Percentiles rank a stretch among this genome's conserved stretches.
These are phyloP conservation scores for Hyalella azteca DNA, from an alignment of 2,888 invertebrate genomes.

Conservation along the genomic window DNA sequence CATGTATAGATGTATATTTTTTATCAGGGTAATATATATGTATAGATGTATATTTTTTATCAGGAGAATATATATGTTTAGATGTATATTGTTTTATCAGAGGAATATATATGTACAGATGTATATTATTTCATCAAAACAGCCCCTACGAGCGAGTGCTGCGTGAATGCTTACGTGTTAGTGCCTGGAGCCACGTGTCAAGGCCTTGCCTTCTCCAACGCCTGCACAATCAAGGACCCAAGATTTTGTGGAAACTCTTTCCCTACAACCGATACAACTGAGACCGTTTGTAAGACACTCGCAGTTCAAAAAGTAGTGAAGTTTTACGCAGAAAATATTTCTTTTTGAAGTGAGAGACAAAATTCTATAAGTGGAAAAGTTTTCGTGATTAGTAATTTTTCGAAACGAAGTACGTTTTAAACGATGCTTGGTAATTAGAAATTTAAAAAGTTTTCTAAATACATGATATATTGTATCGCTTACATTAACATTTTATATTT, in stretches of 20 bases:
- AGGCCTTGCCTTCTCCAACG: neutral
- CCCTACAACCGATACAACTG: neutral
- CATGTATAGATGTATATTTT: too few species aligned
- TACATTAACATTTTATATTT: neutral
- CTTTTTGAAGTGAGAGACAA: neutral
- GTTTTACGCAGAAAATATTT: neutral
- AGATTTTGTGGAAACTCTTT: conserved; percentile 40
- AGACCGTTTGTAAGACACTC: conserved; percentile 4
- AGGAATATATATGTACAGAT: too few species aligned
- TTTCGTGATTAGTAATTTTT: too few species aligned
- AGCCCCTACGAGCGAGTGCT: too few species aligned
- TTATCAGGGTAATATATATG: too few species aligned
- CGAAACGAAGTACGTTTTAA: neutral
- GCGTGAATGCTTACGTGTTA: neutral
- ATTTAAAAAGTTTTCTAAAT: too few species aligned
- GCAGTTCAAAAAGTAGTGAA: neutral
- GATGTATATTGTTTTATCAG: too few species aligned
- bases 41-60: too few species aligned
- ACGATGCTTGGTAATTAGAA: too few species aligned
- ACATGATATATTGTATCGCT: neutral
- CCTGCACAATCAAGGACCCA: neutral
- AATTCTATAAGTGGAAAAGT: neutral
- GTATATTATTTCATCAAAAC: too few species aligned
- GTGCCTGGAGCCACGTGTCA: neutral
- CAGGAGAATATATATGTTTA: too few species aligned